Base-by-base conservation (phyloP, 2,113 vertebrate species). In the Nestor notabilis region DNA sequence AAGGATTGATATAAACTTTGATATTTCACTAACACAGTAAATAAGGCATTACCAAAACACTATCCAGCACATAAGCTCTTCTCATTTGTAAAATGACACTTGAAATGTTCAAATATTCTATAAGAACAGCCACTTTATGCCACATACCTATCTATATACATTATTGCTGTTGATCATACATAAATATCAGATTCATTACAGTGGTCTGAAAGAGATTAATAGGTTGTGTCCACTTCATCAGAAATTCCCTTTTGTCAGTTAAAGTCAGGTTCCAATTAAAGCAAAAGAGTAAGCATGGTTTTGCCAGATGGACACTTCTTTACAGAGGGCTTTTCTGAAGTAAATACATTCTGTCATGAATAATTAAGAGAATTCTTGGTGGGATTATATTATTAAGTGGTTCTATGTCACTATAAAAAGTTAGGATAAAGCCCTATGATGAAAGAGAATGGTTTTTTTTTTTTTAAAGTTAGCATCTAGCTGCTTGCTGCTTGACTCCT, bases 81-180 rank as follows among this genome's bases (percentile, higher is more conserved):
- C 1, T 1, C 25, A 23, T 71, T 58, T 78, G 25, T 50, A 49
- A 58, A 82, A 79, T 23, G 55, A 78, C 29, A 49, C 9, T 11
- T 53, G 31, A 87, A 85, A 92, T 39, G 24, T 63, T 75, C 27
- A 31, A 11, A 6, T 23, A 50, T 58, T 75, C 41, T 53, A 1
- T 21, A 49, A 56, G 49, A 65, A 44, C 28, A 84, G 55, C 4
- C 17, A 41, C 60, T 39, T 82, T 68, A 82, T 20, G 31, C 25
- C n/a, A 85, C 0, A 0, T 28, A 80, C 7, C 5, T 50, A 14
- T 37, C 5, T 47, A 14, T n/a, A n/a, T 4, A 21, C 4, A 17
- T 53, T n/a, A 47, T 17, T 66, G 21, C 11, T 82, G 19, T 64
- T 83, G 43, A 58, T 13, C 15, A 47, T 20, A 60, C 13, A 85